Conservation (phyloP, 2,888 invertebrate species). For the Formica aserva region DNA sequence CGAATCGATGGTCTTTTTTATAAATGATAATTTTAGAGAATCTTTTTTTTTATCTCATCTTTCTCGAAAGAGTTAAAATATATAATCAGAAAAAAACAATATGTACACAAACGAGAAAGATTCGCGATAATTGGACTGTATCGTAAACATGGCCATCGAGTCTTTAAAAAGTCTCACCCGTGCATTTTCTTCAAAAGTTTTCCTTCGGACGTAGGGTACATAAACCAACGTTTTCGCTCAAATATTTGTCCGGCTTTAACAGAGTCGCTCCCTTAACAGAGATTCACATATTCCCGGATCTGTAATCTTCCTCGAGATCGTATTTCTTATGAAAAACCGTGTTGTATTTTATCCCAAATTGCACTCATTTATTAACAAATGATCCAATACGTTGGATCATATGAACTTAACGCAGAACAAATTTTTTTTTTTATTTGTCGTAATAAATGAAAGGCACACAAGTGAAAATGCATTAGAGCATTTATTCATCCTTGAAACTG, state of each 20-base stretch:
- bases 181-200: constrained; percentile 19
- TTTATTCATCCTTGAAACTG: background rate
- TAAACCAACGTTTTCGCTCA: constrained; percentile 38
- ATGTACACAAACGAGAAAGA: background rate
- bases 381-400: background rate
- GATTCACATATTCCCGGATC: constrained; percentile 23
- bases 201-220: constrained; percentile 10
- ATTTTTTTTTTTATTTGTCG: background rate
- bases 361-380: constrained; percentile 20
- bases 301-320: constrained; percentile 7
- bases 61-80: background rate
- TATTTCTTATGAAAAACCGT: constrained; percentile 27
- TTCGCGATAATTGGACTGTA: background rate
- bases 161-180: background rate
- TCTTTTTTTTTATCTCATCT: background rate
- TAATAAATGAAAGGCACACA: background rate
- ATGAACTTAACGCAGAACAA: background rate
- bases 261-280: constrained; percentile 6
- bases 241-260: constrained; percentile 41
- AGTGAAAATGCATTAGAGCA: background rate
- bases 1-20: background rate
- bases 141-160: background rate
- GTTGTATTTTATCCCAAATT: constrained; percentile 21
- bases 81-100: background rate
- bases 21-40: background rate